Base-by-base conservation (phyloP, 2,113 vertebrate species). In the Clarias gariepinus region DNA sequence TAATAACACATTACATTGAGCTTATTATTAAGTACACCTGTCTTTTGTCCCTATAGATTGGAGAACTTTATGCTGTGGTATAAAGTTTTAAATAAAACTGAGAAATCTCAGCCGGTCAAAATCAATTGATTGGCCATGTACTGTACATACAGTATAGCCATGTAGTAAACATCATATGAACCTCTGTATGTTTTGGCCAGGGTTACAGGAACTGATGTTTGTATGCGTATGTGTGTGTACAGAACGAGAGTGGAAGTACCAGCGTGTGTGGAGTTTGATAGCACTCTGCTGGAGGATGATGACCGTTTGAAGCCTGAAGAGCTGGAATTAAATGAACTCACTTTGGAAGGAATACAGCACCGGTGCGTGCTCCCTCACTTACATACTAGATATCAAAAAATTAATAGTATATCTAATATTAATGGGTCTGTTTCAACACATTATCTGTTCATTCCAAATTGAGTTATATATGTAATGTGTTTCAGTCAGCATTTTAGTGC, bases 291-390 rank as follows among this genome's bases (percentile, higher is more conserved):
- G 74, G 97, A 98, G 81, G 97, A 98, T 57, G 88, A 92, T 0
- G 97, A 98, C 13, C 79, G 77, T 18, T 93, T 99, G 25, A 91
- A 83, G 0, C 91, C 96, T 0, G 95, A 94, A 10, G 95, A 98
- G 88, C 93, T 99, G 79, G 95, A 97, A 91, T 90, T 99, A 85
- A 99, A 99, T 0, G 96, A 98, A 68, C 95, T 99, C 86, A 99
- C 98, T 0, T 19, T 98, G 0, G 98, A 99, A 91, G 95, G 93
- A 0, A 90, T 99, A 85, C 97, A 98, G 90, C 97, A 99, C 93
- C 95, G 93, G 98, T 99, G 18, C 19, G 11, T 60, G n/a, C 80
- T 25, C 47, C 55, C 55, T 81, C 78, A n/a, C 61, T 81, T 57
- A n/a, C 30, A 74, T 5, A 8, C 33, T 68, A 47, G 47, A 47